Evolutionary conservation across 2,113 vertebrate genomes (phyloP).

Genomic region (Cyphomyrus discorhynchus): DNA sequence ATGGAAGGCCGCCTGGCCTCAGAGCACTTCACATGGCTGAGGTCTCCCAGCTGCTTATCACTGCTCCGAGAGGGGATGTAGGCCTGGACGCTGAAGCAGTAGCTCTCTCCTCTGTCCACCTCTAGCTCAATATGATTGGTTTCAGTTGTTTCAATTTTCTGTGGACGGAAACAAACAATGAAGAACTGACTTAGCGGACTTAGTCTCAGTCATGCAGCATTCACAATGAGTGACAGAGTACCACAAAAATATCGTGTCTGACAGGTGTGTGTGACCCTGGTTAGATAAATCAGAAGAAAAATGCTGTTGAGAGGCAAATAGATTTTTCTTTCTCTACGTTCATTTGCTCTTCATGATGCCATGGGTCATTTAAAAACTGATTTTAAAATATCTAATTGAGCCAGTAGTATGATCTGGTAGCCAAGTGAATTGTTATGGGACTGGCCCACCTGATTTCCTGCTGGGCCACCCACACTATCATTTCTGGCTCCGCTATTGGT

Average conservation of each 20-base stretch:
- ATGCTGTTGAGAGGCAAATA: not conserved
- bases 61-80: constrained; percentile 55
- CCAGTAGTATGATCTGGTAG: not conserved
- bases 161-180: constrained; percentile 10
- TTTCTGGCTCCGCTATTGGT: not conserved
- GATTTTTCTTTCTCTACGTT: not conserved
- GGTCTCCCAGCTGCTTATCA: constrained; percentile 52
- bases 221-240: not conserved
- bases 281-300: not conserved
- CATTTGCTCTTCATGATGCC: not conserved
- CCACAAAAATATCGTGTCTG: not conserved
- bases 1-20: accelerated
- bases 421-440: not conserved
- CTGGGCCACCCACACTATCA: not conserved
- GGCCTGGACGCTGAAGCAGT: constrained; percentile 77
- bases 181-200: not conserved
- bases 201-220: not conserved
- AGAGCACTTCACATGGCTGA: constrained; percentile 56
- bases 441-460: not conserved
- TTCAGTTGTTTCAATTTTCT: constrained; percentile 60
- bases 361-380: not conserved
- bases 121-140: constrained; percentile 49
- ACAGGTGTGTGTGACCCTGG: not conserved
- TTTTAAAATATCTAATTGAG: not conserved
- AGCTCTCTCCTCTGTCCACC: constrained; percentile 63